Evolutionary conservation across 2,797 vertebrate genomes (phyloP), one percentile per base, ranked within the genome.

Genomic region (Protosalanx chinensis): DNA sequence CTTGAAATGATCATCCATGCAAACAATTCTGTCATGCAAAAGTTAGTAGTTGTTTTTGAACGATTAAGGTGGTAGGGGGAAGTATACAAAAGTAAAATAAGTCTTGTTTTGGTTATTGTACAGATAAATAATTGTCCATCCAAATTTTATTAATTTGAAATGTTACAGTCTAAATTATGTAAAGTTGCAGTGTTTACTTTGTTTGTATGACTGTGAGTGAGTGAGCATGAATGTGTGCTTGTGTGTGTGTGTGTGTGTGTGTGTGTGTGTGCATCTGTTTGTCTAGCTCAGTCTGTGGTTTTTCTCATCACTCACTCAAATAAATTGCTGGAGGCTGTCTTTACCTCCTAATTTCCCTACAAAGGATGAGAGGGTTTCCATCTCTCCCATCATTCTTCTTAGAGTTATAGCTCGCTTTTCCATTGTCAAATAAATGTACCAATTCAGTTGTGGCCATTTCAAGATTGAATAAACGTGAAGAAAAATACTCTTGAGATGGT

Each of bases 401-500:
- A 51, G 23, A 51, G 12, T 13, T 23, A 49, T 7, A 4, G 46
- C 18, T 7, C 2, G 12, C 49, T 2, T 61, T 73, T 63, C 62
- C 13, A 66, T 69, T 75, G 72, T 68, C 15, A 53, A 32, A 57
- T 6, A 57, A 46, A 5, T 56, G 15, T 66, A 30, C n/a, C 57
- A 23, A 35, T 63, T 33, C 33, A 51, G 20, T 29, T 18, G 12
- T 32, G 53, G 53, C 69, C 64, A 73, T 32, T 73, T 46, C 37
- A 3, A 53, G 15, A 32, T n/a, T 12, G 1, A 35, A 23, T 29
- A n/a, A 60, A 46, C 7, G 30, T 29, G 8, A 15, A 5, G 13
- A 46, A 53, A 32, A 49, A 56, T n/a, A 16, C 15, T 56, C 4
- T 5, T 56, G 51, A 56, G 18, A 56, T n/a, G 68, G 68, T 46